Base-by-base conservation (phyloP, 2,888 invertebrate genomes). In the Nemurella pictetii region DNA sequence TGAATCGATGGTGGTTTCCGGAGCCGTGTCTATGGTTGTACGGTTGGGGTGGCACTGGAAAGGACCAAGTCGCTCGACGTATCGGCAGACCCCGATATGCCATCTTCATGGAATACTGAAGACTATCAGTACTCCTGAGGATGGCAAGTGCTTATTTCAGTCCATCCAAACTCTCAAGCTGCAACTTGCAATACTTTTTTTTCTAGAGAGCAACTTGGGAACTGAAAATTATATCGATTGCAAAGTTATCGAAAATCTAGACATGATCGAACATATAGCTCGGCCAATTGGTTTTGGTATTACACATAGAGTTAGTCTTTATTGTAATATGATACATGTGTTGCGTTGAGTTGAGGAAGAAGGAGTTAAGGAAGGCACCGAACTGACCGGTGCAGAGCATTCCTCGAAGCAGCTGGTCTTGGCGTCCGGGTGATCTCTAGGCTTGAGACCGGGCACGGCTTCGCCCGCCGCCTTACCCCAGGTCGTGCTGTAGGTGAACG, bases 391-490 rank as follows among this genome's bases (percentile, higher is more conserved):
- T n/a, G 26, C 26, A 2, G 5, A 30, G 30, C n/a, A 29, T n/a
- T 4, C 20, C 30, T n/a, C n/a, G 26, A 28, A 27, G 28, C 30
- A 30, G 2, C 30, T 4, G 28, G 7, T 27, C 12, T 28, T 78
- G 28, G 30, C 28, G 26, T 30, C 30, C 15, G n/a, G n/a, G n/a
- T 29, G 26, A 3, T 29, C 30, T 20, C 20, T n/a, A 15, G 78
- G 78, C 30, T 78, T 78, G 30, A 29, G 15, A 12, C 9, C n/a
- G n/a, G 30, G 28, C 9, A 29, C 78, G 0, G 78, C 78, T 15
- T 78, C 78, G n/a, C 28, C 78, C n/a, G 78, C 30, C 28, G 29
- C 30, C 78, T 78, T 78, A 30, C 29, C 78, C 78, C 28, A 30
- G n/a, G n/a, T 30, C 1, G 78, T 30, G 29, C 28, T 78, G 30